Conservation (phyloP, 2,888 invertebrate species). For the Parapristionchus giblindavisi region DNA sequence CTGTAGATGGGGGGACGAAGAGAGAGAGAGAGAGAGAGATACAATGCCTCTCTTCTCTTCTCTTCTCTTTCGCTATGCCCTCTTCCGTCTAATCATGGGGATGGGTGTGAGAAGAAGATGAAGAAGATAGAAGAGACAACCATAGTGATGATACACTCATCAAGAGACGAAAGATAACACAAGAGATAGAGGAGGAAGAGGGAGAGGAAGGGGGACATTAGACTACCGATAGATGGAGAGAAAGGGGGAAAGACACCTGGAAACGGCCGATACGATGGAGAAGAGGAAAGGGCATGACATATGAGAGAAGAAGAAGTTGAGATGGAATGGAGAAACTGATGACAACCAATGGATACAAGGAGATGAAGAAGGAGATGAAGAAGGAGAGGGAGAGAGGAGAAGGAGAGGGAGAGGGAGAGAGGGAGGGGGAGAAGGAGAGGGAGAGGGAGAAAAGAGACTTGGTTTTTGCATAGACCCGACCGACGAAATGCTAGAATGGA, state of each 20-base stretch:
- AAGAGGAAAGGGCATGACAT: no score
- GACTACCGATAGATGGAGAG: background rate
- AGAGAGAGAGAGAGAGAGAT: background rate
- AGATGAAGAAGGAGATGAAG: background rate
- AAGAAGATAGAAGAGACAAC: slow-evolving; percentile 17
- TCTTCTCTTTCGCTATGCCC: background rate
- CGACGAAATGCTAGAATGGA: background rate
- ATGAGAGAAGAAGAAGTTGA: no score
- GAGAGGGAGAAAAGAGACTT: slow-evolving; percentile 11
- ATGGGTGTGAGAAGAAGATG: slow-evolving; percentile 8
- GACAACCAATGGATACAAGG: slow-evolving; percentile 16
- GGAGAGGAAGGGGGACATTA: slow-evolving; percentile 5
- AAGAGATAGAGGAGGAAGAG: background rate
- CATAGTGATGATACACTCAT: background rate
- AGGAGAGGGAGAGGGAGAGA: background rate
- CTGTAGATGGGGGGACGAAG: background rate
- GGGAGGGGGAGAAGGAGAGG: background rate
- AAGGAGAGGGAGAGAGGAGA: background rate
- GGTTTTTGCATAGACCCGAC: background rate
- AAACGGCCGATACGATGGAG: no score
- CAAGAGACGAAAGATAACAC: slow-evolving; percentile 10
- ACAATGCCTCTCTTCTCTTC: background rate
- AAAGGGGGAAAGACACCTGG: background rate
- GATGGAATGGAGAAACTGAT: slow-evolving; percentile 18
- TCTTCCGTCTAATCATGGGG: background rate